Evolutionary conservation across 2,888 invertebrate genomes (phyloP), one percentile per base, ranked within the genome.

Genomic region (Arrhopalites spinosus): DNA sequence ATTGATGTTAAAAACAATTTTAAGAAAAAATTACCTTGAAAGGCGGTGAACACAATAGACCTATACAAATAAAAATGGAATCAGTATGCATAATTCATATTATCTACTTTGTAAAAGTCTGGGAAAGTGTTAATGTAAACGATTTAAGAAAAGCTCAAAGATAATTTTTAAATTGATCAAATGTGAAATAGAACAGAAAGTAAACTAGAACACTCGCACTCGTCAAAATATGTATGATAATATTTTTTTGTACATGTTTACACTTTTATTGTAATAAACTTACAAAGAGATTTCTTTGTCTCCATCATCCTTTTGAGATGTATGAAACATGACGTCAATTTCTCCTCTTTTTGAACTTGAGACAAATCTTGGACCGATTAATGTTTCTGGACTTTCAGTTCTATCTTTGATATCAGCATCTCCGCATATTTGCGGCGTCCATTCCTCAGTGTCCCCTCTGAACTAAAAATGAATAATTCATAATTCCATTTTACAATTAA

Each of bases 21-120:
- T 36, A 7, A 7, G 36, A 36, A 25, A 8, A 59, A 20, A 43
- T 17, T 69, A 74, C 73, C 78, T n/a, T 50, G 75, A 77, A 78
- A 64, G 25, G 82, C 80, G 11, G 82, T 82, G 75, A 82, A 81
- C 61, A 82, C 81, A 11, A 36, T 36, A 36, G 36, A 36, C 36
- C 36, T 36, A 11, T 36, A 36, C 5, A 36, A 36, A 36, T 36
- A 11, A 3, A 36, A 3, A n/a, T n/a, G n/a, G n/a, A n/a, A n/a
- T n/a, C n/a, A n/a, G n/a, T n/a, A n/a, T n/a, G n/a, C n/a, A n/a
- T n/a, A n/a, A n/a, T n/a, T n/a, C n/a, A n/a, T n/a, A n/a, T n/a
- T n/a, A n/a, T n/a, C n/a, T n/a, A n/a, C n/a, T n/a, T n/a, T n/a
- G n/a, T n/a, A n/a, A n/a, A n/a, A n/a, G n/a, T n/a, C n/a, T n/a